Percentiles rank a stretch among this genome's conserved stretches.
Conservation (phyloP, 2,113 vertebrate genomes). For the Labrus mixtus region DNA sequence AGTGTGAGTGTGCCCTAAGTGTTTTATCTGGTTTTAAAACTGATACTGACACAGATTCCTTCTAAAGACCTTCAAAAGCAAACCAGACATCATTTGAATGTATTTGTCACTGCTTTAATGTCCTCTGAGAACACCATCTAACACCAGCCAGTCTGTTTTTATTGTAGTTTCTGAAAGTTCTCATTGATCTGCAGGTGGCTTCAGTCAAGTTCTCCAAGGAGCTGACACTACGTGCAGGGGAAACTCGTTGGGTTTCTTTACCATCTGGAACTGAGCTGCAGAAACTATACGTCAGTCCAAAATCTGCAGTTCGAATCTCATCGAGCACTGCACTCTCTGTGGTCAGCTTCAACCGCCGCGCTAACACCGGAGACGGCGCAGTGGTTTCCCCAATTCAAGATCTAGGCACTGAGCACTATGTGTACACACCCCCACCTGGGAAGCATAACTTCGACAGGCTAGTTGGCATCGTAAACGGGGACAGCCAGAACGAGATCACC, state of each 20-base stretch:
- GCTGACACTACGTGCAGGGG: constrained; percentile 7
- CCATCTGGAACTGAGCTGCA: neutral
- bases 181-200: constrained; percentile 22
- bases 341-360: constrained; percentile 23
- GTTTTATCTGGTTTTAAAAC: no score
- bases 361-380: neutral
- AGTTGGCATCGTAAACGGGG: constrained; percentile 29
- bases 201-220: neutral
- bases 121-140: no score
- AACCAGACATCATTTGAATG: no score
- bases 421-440: constrained; percentile 3
- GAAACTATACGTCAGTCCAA: neutral
- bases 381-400: constrained; percentile 20
- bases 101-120: no score
- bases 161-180: neutral
- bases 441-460: rapidly evolving
- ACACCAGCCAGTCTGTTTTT: neutral
- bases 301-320: constrained; percentile 40
- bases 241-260: constrained; percentile 7
- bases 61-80: no score
- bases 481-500: constrained; percentile 10
- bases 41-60: no score
- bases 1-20: no score
- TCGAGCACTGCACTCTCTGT: constrained; percentile 38
- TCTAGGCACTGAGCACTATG: constrained; percentile 26